These are phyloP conservation scores for Alectoris magna DNA, from an alignment of 2,797 vertebrate genomes.

Conservation along the genomic window DNA sequence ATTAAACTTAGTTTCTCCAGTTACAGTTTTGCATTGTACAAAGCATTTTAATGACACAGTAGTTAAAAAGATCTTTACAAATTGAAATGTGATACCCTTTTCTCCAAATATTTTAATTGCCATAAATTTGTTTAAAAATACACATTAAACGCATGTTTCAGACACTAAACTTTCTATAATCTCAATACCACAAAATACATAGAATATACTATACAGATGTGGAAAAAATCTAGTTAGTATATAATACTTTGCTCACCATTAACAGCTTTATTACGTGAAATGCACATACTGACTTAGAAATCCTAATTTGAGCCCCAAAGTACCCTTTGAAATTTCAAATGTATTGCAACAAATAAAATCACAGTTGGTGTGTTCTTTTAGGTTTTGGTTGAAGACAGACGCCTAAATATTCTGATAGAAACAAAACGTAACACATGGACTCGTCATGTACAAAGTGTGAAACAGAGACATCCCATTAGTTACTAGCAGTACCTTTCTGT, in stretches of 20 bases:
- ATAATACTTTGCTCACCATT: conserved; percentile 87
- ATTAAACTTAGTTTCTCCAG: conserved; percentile 88
- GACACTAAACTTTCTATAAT: conserved; percentile 99
- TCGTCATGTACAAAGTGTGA: conserved; percentile 74
- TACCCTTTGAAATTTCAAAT: conserved; percentile 85
- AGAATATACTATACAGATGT: conserved; percentile 98
- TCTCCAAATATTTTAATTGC: conserved; percentile 89
- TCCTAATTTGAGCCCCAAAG: conserved; percentile 84
- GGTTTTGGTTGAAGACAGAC: conserved; percentile 85
- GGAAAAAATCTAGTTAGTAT: conserved; percentile 87
- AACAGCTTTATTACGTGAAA: conserved; percentile 86
- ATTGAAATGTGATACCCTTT: conserved; percentile 90
- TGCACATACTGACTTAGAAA: conserved; percentile 86
- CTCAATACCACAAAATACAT: conserved; percentile 99
- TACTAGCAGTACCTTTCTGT: conserved; percentile 78
- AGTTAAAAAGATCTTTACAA: conserved; percentile 91
- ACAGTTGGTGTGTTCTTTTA: conserved; percentile 71
- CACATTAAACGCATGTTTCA: conserved; percentile 89
- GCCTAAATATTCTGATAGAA: conserved; percentile 75
- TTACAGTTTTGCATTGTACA: conserved; percentile 90
- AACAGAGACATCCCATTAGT: conserved; percentile 77
- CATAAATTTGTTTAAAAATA: conserved; percentile 91
- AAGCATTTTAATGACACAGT: conserved; percentile 88
- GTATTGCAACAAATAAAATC: conserved; percentile 87
- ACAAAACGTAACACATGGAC: conserved; percentile 79